A percentile compares a stretch with the other conserved stretches of the same genome.
Evolutionary conservation across 23 tunicate genomes (phyloP).

Genomic region (Diplosoma virens): DNA sequence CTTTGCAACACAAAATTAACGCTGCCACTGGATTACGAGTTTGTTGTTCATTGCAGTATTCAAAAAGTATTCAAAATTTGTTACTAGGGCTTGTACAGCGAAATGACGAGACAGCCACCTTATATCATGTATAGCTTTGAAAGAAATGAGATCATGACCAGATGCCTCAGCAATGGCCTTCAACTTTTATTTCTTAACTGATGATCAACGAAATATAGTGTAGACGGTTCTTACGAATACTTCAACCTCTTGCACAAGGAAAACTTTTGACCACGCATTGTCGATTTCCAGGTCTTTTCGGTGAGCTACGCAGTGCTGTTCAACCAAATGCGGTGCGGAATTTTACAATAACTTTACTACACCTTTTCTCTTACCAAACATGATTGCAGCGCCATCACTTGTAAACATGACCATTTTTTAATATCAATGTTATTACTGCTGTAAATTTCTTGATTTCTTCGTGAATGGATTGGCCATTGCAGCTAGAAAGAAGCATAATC

Average conservation of each 20-base stretch:
- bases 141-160: not conserved
- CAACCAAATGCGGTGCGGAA: no score
- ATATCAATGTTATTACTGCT: not conserved
- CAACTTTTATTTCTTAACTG: constrained; percentile 14
- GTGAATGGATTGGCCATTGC: not conserved
- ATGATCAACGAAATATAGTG: constrained; percentile 2
- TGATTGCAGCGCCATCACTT: not conserved
- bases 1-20: constrained; percentile 38
- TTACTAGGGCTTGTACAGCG: constrained; percentile 31
- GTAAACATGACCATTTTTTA: not conserved
- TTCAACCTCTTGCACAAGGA: not conserved
- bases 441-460: not conserved
- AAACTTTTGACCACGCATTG: not conserved
- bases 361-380: no score
- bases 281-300: no score
- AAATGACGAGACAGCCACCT: constrained; percentile 49
- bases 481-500: not conserved
- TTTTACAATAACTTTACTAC: no score
- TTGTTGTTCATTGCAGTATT: constrained; percentile 23
- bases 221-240: not conserved
- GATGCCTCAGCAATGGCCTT: not conserved
- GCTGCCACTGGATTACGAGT: constrained; percentile 38
- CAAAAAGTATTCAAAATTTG: constrained; percentile 32
- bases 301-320: no score
- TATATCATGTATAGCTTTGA: constrained; percentile 27